Conservation (phyloP, 2,797 vertebrate genomes). For the Acanthopagrus latus region DNA sequence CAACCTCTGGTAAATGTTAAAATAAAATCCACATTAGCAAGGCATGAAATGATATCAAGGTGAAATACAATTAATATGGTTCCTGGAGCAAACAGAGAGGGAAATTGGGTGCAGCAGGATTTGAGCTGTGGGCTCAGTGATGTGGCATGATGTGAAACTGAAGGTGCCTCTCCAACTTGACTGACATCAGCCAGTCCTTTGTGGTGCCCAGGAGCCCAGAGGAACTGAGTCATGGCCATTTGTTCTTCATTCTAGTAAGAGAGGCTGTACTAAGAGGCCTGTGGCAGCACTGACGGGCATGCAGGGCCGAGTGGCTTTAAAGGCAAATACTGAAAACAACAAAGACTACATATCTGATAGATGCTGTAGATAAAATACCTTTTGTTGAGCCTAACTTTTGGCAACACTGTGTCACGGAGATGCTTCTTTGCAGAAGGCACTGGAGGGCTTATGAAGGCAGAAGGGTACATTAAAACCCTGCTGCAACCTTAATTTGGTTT, state of each 20-base stretch:
- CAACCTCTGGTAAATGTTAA: not conserved
- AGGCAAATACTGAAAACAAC: not conserved
- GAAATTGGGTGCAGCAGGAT: slow-evolving; percentile 6
- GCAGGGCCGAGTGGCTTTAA: not conserved
- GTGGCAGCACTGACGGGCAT: not conserved
- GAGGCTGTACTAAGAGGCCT: not conserved
- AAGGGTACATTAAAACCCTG: slow-evolving; percentile 14
- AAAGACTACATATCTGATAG: not conserved
- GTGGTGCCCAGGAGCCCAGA: slow-evolving; percentile 8
- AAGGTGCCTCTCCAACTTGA: slow-evolving; percentile 13
- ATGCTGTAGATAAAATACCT: too few species aligned
- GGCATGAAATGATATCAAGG: slow-evolving; percentile 6
- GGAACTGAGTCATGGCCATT: not conserved
- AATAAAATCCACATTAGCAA: not conserved
- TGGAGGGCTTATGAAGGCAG: not conserved
- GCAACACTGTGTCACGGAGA: not conserved
- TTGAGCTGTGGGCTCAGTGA: not conserved
- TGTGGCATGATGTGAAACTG: slow-evolving; percentile 17
- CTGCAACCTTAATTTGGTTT: not conserved
- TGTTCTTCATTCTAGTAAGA: not conserved
- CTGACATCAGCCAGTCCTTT: not conserved
- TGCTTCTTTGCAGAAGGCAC: not conserved
- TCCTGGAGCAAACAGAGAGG: not conserved
- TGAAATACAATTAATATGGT: not conserved
- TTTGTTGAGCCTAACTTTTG: not conserved